Evolutionary conservation across 1,140 invertebrate genomes (phyloP), one percentile per base, ranked within the genome.

Genomic region (Eupristina koningsbergeri): DNA sequence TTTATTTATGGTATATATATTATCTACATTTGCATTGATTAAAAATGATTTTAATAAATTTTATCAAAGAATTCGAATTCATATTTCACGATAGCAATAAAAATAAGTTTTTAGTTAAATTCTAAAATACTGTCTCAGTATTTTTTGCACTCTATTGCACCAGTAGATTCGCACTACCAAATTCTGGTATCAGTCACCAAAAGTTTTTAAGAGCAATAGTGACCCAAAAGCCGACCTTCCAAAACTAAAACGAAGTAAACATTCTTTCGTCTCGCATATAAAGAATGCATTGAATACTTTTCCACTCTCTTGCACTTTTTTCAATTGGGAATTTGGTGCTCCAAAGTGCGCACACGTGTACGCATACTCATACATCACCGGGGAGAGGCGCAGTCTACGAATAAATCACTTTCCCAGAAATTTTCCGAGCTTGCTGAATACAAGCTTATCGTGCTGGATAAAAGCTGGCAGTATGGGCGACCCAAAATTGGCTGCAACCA

Each of bases 241-340:
- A 83, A 47, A 71, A 77, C 61, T 34, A 41, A 61, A 76, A 53
- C n/a, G 34, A 19, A 71, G 74, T 31, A 53, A 82, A 64, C 75
- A 82, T 78, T 67, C 76, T 85, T 85, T 31, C 67, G 63, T 31
- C 61, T 63, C 74, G 47, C 58, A 53, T 69, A 85, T 86, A 84
- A 84, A 86, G 75, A 80, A 80, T 84, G 78, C 77, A 81, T 86
- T 71, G 71, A 71, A 80, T 64, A 79, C 80, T 67, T 71, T 76
- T 76, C 63, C 53, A 50, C 47, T 53, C 63, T 73, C 78, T 83
- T 64, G 41, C 75, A 63, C 75, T 85, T 47, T 78, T 73, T 83
- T 79, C 45, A 78, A 36, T 41, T 22, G 41, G 29, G 22, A 50
- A 83, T 45, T 77, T 34, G 29, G 13, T 31, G 8, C 3, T 22